These are phyloP conservation scores for Megatriorchis doriae DNA, from an alignment of 2,113 vertebrate genomes.

Conservation along the genomic window DNA sequence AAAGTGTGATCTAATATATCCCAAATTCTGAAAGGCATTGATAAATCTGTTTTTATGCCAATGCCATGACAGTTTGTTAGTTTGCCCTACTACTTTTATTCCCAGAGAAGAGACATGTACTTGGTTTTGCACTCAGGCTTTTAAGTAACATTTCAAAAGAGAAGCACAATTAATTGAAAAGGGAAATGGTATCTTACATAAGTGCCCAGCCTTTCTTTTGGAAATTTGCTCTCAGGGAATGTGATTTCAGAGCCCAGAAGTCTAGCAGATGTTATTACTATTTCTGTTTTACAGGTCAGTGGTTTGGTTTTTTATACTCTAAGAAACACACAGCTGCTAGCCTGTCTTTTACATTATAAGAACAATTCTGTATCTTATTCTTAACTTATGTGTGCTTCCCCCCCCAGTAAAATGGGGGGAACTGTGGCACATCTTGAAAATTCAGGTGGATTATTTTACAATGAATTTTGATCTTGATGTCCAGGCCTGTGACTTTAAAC, in stretches of 20 bases:
- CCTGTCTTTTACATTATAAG: background rate
- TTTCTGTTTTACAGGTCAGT: conserved; percentile 48
- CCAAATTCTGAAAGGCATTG: background rate
- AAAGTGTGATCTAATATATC: background rate
- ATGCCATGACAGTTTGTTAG: background rate
- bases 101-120: background rate
- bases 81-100: background rate
- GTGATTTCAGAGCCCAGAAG: conserved; percentile 30
- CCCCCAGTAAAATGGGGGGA: background rate
- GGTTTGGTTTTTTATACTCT: background rate
- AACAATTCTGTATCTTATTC: background rate
- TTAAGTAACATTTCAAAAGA: background rate
- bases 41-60: background rate
- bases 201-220: conserved; percentile 6
- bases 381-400: background rate
- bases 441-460: background rate
- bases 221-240: conserved; percentile 10
- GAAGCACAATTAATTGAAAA: background rate
- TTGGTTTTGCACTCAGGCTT: background rate
- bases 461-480: background rate
- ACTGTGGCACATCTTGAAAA: background rate
- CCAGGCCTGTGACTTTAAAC: background rate
- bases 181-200: conserved; percentile 1
- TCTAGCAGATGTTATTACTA: conserved; percentile 40
- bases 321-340: conserved; percentile 18